These are phyloP conservation scores for Prunella strophiata DNA, from an alignment of 2,797 vertebrate genomes.

Conservation along the genomic window DNA sequence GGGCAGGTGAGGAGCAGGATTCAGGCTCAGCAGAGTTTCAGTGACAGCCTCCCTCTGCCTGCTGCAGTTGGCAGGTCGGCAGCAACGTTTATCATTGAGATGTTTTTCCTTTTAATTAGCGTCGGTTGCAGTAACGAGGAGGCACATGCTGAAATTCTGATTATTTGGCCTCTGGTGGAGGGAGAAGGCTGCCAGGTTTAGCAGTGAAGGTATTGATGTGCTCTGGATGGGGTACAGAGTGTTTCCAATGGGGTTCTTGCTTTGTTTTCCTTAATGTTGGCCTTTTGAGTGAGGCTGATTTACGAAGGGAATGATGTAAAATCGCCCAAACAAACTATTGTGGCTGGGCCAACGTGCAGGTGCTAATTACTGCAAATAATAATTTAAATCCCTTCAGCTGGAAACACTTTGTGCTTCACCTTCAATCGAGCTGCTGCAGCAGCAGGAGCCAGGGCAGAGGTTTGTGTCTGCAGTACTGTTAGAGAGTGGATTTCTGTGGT, in stretches of 20 bases:
- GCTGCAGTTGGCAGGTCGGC: neutral
- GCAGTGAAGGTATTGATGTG: conserved; percentile 6
- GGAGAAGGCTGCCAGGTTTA: conserved; percentile 31
- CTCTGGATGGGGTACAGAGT: neutral
- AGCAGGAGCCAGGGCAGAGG: neutral
- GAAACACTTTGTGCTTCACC: neutral
- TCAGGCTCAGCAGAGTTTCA: neutral
- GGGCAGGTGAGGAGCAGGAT: neutral
- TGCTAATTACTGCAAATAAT: conserved; percentile 32
- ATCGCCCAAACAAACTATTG: neutral
- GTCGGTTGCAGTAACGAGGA: neutral
- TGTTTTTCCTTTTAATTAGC: conserved; percentile 49
- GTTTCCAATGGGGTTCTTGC: neutral
- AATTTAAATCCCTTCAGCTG: neutral
- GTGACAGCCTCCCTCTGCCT: neutral
- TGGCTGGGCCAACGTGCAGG: neutral
- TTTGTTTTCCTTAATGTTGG: conserved; percentile 10
- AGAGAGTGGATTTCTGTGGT: neutral
- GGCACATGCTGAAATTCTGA: conserved; percentile 22
- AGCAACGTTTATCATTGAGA: neutral
- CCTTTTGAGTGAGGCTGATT: conserved; percentile 7
- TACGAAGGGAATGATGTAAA: neutral
- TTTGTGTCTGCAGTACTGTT: rapidly evolving
- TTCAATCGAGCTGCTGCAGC: neutral
- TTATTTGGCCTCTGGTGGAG: conserved; percentile 12